phyloP scores from a whole-genome alignment of 1,140 invertebrate genomes.

The Phthorimaea operculella region DNA sequence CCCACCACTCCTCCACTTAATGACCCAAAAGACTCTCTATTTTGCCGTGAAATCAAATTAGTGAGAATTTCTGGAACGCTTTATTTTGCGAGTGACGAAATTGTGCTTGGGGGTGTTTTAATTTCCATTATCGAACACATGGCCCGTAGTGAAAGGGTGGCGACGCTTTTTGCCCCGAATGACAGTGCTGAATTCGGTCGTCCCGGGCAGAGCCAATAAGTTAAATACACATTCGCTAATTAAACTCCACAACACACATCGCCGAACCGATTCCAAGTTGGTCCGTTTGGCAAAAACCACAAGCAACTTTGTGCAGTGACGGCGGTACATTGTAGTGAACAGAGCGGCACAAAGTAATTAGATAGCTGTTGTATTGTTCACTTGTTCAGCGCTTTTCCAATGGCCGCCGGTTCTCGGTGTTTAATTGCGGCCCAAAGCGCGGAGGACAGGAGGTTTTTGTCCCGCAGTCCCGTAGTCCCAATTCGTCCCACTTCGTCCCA shows the following conservation, averaged over 20 bases:
- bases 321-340: slow-evolving; percentile 39
- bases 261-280: not conserved
- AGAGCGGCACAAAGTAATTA: slow-evolving; percentile 54
- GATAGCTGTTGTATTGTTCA: slow-evolving; percentile 51
- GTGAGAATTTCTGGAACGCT: not conserved
- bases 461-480: slow-evolving; percentile 13
- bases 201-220: not conserved
- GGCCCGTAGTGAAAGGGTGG: not conserved
- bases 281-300: slow-evolving; percentile 41
- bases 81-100: not conserved
- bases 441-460: slow-evolving; percentile 57
- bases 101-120: not conserved
- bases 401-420: slow-evolving; percentile 38
- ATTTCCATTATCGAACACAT: not conserved
- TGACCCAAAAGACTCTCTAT: slow-evolving; percentile 47
- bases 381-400: slow-evolving; percentile 56
- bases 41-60: slow-evolving; percentile 4
- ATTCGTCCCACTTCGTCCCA: too few species aligned
- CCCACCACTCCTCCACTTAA: slow-evolving; percentile 50
- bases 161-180: not conserved
- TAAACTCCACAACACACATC: slow-evolving; percentile 22
- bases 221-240: not conserved
- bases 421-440: slow-evolving; percentile 57
- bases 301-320: slow-evolving; percentile 43
- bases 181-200: not conserved